These are phyloP conservation scores for Sylvilagus bachmani DNA, from an alignment of 2,113 vertebrate species.

Conservation along the genomic window DNA sequence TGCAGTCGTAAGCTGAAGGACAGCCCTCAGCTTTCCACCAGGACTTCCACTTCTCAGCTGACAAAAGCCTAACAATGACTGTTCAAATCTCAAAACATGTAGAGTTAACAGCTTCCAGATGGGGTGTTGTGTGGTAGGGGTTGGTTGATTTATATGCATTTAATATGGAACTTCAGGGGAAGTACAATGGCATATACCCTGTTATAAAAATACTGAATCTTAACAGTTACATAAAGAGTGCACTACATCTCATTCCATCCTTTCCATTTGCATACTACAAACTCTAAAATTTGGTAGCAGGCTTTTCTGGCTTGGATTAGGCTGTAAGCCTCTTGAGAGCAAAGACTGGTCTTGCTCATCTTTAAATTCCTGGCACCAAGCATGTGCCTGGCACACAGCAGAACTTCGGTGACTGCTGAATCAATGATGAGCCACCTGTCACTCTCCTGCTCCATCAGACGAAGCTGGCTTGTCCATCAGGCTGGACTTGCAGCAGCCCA, in stretches of 20 bases:
- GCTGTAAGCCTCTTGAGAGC: background rate
- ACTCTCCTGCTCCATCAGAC: background rate
- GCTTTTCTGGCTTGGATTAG: background rate
- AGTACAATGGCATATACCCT: background rate
- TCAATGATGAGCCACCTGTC: background rate
- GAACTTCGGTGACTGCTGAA: background rate
- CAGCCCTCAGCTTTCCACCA: background rate
- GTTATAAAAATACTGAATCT: background rate
- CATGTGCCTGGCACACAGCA: background rate
- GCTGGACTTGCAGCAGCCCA: background rate
- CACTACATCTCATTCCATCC: background rate
- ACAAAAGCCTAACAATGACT: slow-evolving; percentile 1
- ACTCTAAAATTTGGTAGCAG: background rate
- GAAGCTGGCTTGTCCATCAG: background rate
- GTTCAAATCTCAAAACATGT: slow-evolving; percentile 28
- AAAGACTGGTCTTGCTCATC: background rate
- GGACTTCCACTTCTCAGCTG: background rate
- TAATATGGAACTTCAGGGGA: background rate
- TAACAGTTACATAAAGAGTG: background rate
- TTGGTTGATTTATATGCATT: background rate
- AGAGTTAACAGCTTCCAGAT: background rate
- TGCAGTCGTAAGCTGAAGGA: background rate
- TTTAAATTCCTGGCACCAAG: slow-evolving; percentile 10
- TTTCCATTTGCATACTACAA: background rate
- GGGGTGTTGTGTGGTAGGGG: background rate